Base-by-base conservation (phyloP, 2,888 invertebrate genomes). In the Tachystola acroxantha region DNA sequence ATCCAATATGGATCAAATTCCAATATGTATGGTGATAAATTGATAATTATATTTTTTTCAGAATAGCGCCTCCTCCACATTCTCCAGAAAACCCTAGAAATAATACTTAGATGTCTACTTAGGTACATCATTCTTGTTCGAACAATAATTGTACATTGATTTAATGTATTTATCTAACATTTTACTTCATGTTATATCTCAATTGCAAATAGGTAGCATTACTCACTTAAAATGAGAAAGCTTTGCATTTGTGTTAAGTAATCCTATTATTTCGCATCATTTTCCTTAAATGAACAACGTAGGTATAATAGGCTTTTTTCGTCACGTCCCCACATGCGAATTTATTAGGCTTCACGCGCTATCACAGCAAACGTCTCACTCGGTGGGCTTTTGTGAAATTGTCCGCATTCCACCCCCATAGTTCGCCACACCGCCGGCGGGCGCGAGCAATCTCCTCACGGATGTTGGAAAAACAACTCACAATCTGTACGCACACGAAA, bases 331-430 rank as follows among this genome's bases (percentile, higher is more conserved):
- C 31, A 59, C 64, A 61, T 64, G 71, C 64, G 65, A 73, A 79
- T 81, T 78, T 82, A 77, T 81, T 76, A 77, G 76, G 68, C 63
- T 71, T 70, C 63, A 64, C 68, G 66, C 40, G 69, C 75, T 77
- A 78, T 78, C 77, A 66, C 65, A 65, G 67, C 52, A 58, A 67
- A 74, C 67, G 75, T 76, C 79, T 77, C 77, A 77, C 67, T 80
- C 62, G 50, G 66, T 60, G 72, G 64, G 67, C 69, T 74, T 73
- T 73, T 73, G 75, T 67, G 64, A 73, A 81, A 82, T 80, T 68
- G 75, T 70, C 64, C 64, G 67, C 76, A 79, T 80, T 73, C 79
- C 74, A 48, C 53, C 52, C 57, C 43, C 69, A 75, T 76, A 72
- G 69, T 69, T 71, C 63, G 49, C 60, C 64, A 53, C 66, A 64